A percentile compares a stretch with the other conserved stretches of the same genome.
phyloP scores from a whole-genome alignment of 2,113 vertebrate species.

The Struthidea cinerea region DNA sequence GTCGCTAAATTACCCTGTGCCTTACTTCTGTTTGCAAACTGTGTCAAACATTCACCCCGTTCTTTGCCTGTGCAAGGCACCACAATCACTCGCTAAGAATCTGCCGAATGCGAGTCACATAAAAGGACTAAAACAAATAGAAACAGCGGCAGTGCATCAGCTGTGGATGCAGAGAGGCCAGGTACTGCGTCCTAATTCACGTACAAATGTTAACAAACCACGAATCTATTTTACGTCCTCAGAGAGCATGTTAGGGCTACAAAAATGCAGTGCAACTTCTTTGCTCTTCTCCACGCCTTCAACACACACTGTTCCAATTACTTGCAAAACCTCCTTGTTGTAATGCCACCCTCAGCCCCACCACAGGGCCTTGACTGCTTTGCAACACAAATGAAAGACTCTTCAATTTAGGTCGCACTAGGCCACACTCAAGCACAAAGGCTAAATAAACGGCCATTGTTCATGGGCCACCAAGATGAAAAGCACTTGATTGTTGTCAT shows the following conservation, averaged over 20 bases:
- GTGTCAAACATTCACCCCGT: not conserved
- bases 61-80: not conserved
- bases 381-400: conserved; percentile 55
- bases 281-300: not conserved
- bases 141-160: not conserved
- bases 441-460: conserved; percentile 59
- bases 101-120: not conserved
- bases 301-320: conserved; percentile 10
- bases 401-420: conserved; percentile 33
- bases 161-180: not conserved
- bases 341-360: conserved; percentile 32
- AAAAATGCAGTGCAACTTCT: not conserved
- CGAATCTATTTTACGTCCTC: not conserved
- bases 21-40: conserved; percentile 11
- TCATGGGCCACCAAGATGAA: conserved; percentile 49
- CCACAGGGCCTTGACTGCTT: conserved; percentile 30
- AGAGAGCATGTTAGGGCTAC: not conserved
- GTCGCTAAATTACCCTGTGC: not conserved
- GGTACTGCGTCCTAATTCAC: not conserved
- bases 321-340: conserved; percentile 10
- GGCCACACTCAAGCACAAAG: conserved; percentile 58
- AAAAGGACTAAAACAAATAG: not conserved
- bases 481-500: conserved; percentile 57
- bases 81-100: not conserved
- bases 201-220: not conserved